Conservation (phyloP, 2,797 vertebrate species). For the Gila robusta region DNA sequence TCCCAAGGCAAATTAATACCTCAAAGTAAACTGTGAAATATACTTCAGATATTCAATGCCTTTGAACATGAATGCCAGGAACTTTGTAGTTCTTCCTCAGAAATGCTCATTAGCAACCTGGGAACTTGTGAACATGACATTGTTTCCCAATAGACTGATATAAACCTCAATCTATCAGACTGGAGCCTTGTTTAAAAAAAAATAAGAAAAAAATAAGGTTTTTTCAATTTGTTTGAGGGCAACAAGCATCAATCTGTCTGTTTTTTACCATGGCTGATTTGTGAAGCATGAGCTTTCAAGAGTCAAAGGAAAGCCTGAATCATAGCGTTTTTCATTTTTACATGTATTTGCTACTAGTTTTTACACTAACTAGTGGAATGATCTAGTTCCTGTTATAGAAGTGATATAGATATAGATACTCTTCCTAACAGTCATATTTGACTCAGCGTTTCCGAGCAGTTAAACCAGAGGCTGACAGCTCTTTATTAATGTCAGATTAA, state of each 20-base stretch:
- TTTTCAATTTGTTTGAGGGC: neutral
- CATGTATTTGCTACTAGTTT: neutral
- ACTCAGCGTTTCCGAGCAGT: neutral
- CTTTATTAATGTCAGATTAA: conserved; percentile 41
- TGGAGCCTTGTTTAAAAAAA: neutral
- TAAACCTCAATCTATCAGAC: neutral
- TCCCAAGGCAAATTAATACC: neutral
- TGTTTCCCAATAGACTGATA: neutral
- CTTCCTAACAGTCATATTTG: neutral
- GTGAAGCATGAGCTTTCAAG: neutral
- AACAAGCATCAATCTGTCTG: neutral
- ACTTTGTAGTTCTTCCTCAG: neutral
- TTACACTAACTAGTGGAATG: neutral
- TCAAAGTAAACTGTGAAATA: neutral
- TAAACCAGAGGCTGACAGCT: conserved; percentile 25
- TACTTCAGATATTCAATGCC: conserved; percentile 3
- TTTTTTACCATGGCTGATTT: neutral
- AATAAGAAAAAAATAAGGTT: neutral
- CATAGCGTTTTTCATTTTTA: neutral
- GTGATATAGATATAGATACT: neutral
- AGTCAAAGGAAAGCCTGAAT: neutral
- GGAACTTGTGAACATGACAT: neutral
- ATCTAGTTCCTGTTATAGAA: conserved; percentile 8
- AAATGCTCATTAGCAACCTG: neutral
- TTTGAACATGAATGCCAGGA: neutral